These are phyloP conservation scores for Phacellophora camtschatica DNA, from an alignment of 30 jellyfish, hydroid and myxozoan genomes.

Conservation along the genomic window DNA sequence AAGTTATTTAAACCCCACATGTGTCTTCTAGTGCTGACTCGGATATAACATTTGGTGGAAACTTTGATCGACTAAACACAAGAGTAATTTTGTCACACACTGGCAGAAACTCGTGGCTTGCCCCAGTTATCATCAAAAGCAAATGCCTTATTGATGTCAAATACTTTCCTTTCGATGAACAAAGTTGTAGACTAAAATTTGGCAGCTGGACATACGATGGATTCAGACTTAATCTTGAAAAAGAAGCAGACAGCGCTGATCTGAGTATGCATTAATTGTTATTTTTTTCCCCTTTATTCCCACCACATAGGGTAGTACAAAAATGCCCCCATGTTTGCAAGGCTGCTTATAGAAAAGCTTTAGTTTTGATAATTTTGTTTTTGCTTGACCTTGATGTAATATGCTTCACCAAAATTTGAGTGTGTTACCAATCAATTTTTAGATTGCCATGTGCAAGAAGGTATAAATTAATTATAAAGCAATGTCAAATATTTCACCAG, in stretches of 20 bases:
- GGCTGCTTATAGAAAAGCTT: too few species aligned
- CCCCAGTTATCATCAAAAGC: constrained; percentile 76
- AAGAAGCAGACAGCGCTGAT: constrained; percentile 54
- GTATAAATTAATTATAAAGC: too few species aligned
- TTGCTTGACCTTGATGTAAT: background rate
- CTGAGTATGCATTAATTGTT: background rate
- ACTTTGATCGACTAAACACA: constrained; percentile 67
- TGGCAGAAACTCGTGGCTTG: constrained; percentile 70
- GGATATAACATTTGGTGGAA: constrained; percentile 74
- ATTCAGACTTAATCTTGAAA: constrained; percentile 32
- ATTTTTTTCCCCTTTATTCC: background rate
- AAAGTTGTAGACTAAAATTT: constrained; percentile 66
- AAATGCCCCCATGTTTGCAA: too few species aligned
- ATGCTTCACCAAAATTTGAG: too few species aligned
- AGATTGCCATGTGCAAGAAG: too few species aligned
- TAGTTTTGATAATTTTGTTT: background rate
- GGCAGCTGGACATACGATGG: constrained; percentile 86
- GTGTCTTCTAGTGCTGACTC: constrained; percentile 76
- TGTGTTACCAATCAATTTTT: too few species aligned
- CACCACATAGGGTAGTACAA: too few species aligned
- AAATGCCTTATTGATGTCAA: constrained; percentile 69
- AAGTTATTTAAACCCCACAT: too few species aligned
- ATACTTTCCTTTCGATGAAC: constrained; percentile 73
- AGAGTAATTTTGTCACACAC: constrained; percentile 46
- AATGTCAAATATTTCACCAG: too few species aligned